phyloP scores from a whole-genome alignment of 2,888 invertebrate species.

The Spisula subtruncata region DNA sequence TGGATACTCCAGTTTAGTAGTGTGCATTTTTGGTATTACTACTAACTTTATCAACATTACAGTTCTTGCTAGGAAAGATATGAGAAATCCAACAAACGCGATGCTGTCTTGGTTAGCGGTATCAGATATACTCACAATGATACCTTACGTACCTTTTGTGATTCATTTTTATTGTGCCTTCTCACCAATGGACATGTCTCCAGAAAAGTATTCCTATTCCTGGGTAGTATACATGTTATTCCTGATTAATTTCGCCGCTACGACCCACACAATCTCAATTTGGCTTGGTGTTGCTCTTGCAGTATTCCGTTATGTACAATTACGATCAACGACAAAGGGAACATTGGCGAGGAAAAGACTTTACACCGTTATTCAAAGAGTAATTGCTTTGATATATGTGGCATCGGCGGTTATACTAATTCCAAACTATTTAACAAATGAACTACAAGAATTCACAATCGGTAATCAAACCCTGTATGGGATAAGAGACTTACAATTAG shows the following conservation, averaged over 20 bases:
- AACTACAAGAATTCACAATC: background rate
- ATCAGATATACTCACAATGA: conserved; percentile 96
- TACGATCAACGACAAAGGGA: conserved; percentile 93
- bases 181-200: conserved; percentile 75
- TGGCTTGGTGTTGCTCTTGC: conserved; percentile 97
- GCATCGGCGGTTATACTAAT: conserved; percentile 94
- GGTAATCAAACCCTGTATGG: conserved; percentile 42
- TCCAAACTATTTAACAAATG: conserved; percentile 94
- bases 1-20: conserved; percentile 94
- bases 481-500: conserved; percentile 38
- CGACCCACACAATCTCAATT: conserved; percentile 96
- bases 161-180: conserved; percentile 90
- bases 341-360: conserved; percentile 92
- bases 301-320: conserved; percentile 94
- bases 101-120: conserved; percentile 94
- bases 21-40: conserved; percentile 96
- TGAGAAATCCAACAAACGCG: conserved; percentile 96
- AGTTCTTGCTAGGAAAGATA: conserved; percentile 96
- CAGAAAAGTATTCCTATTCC: conserved; percentile 82
- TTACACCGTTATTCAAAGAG: conserved; percentile 94
- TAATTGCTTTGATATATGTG: too few species aligned
- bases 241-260: conserved; percentile 96
- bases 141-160: conserved; percentile 96
- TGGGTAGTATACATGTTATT: conserved; percentile 89
- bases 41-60: conserved; percentile 97